phyloP scores from a whole-genome alignment of 2,888 invertebrate species.

The Brachyptera risi region DNA sequence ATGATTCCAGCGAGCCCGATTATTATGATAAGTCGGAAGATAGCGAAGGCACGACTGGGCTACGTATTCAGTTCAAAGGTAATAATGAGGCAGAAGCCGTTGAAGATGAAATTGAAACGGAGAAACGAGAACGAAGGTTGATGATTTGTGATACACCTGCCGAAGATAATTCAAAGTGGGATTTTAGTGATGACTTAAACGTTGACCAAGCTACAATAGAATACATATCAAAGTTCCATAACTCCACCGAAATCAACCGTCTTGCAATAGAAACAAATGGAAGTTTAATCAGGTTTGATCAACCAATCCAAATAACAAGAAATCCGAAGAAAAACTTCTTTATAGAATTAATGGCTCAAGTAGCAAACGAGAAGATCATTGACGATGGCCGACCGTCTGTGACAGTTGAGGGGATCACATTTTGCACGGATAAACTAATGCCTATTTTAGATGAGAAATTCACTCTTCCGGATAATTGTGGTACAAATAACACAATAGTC shows the following conservation, averaged over 20 bases:
- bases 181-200: constrained; percentile 31
- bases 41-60: constrained; percentile 50
- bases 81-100: constrained; percentile 83
- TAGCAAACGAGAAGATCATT: constrained; percentile 25
- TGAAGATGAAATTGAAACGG: constrained; percentile 48
- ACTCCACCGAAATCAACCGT: constrained; percentile 17
- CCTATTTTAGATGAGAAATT: no score
- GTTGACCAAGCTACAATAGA: constrained; percentile 31
- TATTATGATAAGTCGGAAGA: constrained; percentile 45
- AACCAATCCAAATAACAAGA: neutral
- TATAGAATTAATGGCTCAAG: neutral
- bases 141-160: constrained; percentile 27
- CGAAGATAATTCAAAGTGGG: constrained; percentile 42
- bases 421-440: neutral
- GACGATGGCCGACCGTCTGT: constrained; percentile 18
- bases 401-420: neutral
- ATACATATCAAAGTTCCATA: constrained; percentile 33
- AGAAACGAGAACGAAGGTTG: constrained; percentile 23
- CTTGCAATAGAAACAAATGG: constrained; percentile 18
- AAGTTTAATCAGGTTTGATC: constrained; percentile 13
- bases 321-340: neutral
- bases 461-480: no score
- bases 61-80: constrained; percentile 71
- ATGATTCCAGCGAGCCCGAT: constrained; percentile 43
- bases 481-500: no score